Evolutionary conservation across 1,140 invertebrate species (phyloP), one percentile per base, ranked within the genome.

Genomic region (Leptoteleia sp.): DNA sequence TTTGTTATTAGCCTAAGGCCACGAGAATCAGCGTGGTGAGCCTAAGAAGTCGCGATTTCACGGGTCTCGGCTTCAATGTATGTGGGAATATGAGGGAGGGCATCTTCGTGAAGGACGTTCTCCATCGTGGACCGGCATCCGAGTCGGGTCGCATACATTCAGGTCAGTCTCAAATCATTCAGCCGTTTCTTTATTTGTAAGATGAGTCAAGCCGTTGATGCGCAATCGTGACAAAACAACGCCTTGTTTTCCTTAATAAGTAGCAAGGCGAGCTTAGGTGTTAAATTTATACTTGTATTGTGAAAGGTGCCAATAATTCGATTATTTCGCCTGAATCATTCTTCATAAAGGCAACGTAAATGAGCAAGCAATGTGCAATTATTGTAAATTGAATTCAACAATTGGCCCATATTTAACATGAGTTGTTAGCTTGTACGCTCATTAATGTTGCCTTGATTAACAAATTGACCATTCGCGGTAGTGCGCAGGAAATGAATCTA

Each of bases 21-120:
- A 83, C 84, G 3, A 83, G 80, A 42, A 86, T 92, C 3, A 92
- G 92, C 54, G 89, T 92, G 15, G 95, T 97, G 4, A 92, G 93
- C 59, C 89, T 97, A 42, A 93, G 93, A 83, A 96, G 96, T 37
- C 93, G 94, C 37, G 96, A 97, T 88, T 96, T 97, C 89, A 96
- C 96, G 0, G 96, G 96, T 0, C 90, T 98, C 0, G 96, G 96
- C n/a, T 95, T 97, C 88, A 94, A 95, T 83, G 94, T 97, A 38
- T 94, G 93, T 48, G 96, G 96, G 3, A 96, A 96, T 81, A 96
- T 96, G 91, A 90, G 94, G 57, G 95, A 97, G 73, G 96, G 96
- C 0, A 96, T 97, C 57, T 96, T 93, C 83, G 93, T 97, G 17
- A 96, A 95, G 84, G 95, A 96, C 78, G 93, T 98, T 1, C 91